A percentile compares a stretch with the other conserved stretches of the same genome.
Conservation (phyloP, 2,797 vertebrate genomes). For the Artibeus jamaicensis region DNA sequence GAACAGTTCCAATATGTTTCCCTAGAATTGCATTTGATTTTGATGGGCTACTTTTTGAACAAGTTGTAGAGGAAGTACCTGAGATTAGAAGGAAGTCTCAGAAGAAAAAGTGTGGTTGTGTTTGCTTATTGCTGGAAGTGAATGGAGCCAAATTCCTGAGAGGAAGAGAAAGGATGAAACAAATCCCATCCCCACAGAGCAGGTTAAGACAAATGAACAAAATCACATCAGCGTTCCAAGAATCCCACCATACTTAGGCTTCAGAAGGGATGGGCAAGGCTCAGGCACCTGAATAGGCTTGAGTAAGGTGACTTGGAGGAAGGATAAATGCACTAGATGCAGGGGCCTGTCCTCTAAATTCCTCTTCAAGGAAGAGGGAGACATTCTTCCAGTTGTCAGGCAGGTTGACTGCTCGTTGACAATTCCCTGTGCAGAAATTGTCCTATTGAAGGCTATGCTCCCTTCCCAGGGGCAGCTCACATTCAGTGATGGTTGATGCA, state of each 20-base stretch:
- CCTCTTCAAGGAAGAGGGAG: neutral
- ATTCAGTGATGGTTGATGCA: neutral
- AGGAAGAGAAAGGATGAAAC: neutral
- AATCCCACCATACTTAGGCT: neutral
- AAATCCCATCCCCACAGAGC: neutral
- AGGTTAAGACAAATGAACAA: neutral
- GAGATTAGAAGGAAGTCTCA: neutral
- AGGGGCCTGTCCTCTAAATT: neutral
- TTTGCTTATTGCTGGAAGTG: neutral
- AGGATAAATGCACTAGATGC: neutral
- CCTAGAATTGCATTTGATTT: neutral
- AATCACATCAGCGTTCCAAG: neutral
- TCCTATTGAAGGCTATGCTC: neutral
- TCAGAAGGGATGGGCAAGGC: neutral
- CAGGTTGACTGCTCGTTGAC: neutral
- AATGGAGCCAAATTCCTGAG: neutral
- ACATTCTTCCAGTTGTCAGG: neutral
- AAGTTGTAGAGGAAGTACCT: neutral
- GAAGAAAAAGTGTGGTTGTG: neutral
- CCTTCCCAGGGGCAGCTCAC: neutral
- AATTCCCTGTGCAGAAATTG: neutral
- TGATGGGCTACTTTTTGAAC: neutral
- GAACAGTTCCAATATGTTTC: neutral
- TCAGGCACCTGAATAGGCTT: neutral
- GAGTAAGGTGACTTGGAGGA: neutral